Evolutionary conservation across 1,140 invertebrate genomes (phyloP), one percentile per base, ranked within the genome.

Genomic region (Spodoptera litura): DNA sequence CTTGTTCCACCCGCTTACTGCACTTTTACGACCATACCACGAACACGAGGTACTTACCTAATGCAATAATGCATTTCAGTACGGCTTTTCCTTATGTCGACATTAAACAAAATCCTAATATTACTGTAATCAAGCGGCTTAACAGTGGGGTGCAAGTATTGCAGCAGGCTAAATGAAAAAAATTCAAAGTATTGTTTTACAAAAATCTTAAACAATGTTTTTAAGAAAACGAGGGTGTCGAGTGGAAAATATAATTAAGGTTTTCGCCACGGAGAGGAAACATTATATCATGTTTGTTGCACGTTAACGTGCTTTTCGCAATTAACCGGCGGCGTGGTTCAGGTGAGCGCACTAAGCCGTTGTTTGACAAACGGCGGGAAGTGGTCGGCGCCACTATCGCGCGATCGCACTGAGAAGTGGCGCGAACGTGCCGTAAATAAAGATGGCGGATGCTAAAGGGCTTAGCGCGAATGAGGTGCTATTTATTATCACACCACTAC

Each of bases 331-430:
- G 79, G 77, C 73, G 79, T 72, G 83, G 68, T 81, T 84, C 90
- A 91, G 90, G 91, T 91, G 86, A 91, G 83, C 79, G 81, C 79
- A 71, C 81, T 74, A 87, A 83, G 77, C 81, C 83, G 73, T 76
- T 75, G 83, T 90, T 88, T 92, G 87, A 92, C 87, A 91, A 91
- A 92, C 90, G 90, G 85, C 88, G 82, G 83, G 82, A 85, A 87
- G 81, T 85, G 83, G 81, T 44, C 81, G 84, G 85, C 87, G 81
- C 82, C 83, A 90, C 87, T 86, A 88, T 89, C 88, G 81, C 82
- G 78, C 66, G 81, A 87, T 85, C 83, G 75, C 70, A 80, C 78
- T 80, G 82, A 85, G 79, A 85, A 85, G 86, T 87, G 83, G 85
- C 85, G 87, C 77, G 83, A 83, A 89, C 89, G 88, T 89, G 86